Conservation (phyloP, 2,888 invertebrate species). For the Pseudococcus viburni region DNA sequence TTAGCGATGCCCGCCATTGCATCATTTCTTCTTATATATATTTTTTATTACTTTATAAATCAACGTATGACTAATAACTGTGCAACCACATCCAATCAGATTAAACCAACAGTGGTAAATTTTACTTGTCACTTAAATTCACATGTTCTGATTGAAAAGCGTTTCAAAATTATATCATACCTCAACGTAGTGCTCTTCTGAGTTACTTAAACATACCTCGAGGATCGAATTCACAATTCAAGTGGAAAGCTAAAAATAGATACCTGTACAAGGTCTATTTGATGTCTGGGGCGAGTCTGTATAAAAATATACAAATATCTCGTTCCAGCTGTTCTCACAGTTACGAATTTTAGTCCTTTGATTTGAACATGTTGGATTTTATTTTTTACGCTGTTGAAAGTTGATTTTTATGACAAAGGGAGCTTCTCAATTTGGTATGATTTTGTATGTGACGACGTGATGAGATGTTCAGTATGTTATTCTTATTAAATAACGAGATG, state of each 20-base stretch:
- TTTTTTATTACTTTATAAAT: constrained; percentile 61
- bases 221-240: not conserved
- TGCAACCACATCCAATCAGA: constrained; percentile 63
- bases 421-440: too few relatives aligned
- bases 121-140: constrained; percentile 3
- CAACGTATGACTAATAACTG: constrained; percentile 61
- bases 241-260: constrained; percentile 12
- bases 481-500: too few relatives aligned
- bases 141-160: constrained; percentile 31
- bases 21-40: constrained; percentile 42
- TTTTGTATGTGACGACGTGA: too few relatives aligned
- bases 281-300: not conserved
- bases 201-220: not conserved
- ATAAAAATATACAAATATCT: not conserved
- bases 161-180: not conserved
- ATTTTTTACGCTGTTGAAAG: too few relatives aligned
- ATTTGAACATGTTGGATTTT: not conserved
- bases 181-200: not conserved
- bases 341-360: not conserved
- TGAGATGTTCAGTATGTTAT: too few relatives aligned
- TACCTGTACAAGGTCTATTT: not conserved
- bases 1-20: constrained; percentile 59
- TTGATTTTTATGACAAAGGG: too few relatives aligned
- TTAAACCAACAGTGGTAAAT: constrained; percentile 45
- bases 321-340: not conserved